Base-by-base conservation (phyloP, 2,113 vertebrate species). In the Fregetta grallaria region DNA sequence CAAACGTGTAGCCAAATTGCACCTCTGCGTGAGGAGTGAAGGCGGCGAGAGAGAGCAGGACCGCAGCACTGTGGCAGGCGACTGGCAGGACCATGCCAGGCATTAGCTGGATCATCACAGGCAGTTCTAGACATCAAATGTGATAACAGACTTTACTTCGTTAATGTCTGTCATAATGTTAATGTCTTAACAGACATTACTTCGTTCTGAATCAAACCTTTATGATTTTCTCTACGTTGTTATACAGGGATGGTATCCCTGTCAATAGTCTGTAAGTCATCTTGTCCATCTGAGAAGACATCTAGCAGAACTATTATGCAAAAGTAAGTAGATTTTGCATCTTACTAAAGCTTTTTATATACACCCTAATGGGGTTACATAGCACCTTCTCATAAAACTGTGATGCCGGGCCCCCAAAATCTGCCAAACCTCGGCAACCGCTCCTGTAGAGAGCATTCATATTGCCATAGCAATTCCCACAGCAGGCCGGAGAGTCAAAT, bases 21-120 rank as follows among this genome's bases (percentile, higher is more conserved):
- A 47, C 18, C 26, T 50, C 23, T 32, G 27, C 11, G 10, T 59
- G 61, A 66, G 50, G 32, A 76, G 36, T 4, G 16, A 44, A 50
- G 86, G 25, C 9, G 34, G 13, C 0, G 0, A 49, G 73, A 75
- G 79, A 22, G n/a, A 50, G 68, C 62, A 38, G 74, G 78, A 73
- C 49, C 7, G 2, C n/a, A n/a, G 82, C 40, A 21, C 34, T 29
- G 53, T 26, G 58, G 52, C 71, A 32, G 70, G 45, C 7, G 3
- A 32, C 42, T 2, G 13, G 56, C 58, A 68, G 65, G 50, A 44
- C 52, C n/a, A 4, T 1, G 5, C 15, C 66, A 44, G 52, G 50
- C 5, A 0, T 53, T 40, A 27, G 10, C 2, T 7, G 16, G 38
- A 53, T 45, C 42, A 47, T 19, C 62, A 32, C 1, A 6, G 47